A percentile compares a stretch with the other conserved stretches of the same genome.
Conservation (phyloP, 2,888 invertebrate species). For the Trichacis sp. region DNA sequence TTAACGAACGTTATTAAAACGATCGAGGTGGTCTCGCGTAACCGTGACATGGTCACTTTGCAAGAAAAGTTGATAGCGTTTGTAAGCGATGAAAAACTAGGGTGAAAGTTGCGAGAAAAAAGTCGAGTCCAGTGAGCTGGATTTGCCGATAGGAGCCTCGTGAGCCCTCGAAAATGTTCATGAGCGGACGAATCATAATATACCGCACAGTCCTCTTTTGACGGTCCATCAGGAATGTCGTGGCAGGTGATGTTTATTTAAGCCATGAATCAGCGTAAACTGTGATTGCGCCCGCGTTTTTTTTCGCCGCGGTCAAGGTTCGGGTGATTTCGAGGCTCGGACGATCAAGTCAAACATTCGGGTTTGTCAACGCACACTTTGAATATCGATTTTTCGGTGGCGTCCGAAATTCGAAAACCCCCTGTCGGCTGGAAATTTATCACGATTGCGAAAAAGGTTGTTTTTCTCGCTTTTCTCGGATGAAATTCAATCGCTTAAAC, state of each 20-base stretch:
- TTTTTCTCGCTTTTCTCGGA: no score
- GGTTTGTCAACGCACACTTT: slow-evolving; percentile 35
- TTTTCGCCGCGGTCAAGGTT: slow-evolving; percentile 27
- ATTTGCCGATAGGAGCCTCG: slow-evolving; percentile 42
- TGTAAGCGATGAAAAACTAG: slow-evolving; percentile 14
- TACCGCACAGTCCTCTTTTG: slow-evolving; percentile 50
- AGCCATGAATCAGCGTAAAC: slow-evolving; percentile 62
- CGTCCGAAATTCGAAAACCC: no score
- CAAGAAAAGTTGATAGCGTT: slow-evolving; percentile 1
- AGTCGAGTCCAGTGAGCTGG: slow-evolving; percentile 27
- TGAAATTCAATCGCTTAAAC: no score
- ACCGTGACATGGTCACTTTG: neutral
- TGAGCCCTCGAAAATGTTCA: slow-evolving; percentile 45
- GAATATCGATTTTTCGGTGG: neutral
- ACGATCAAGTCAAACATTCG: no score
- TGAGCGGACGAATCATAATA: slow-evolving; percentile 50
- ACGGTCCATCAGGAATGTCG: slow-evolving; percentile 50
- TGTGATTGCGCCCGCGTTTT: slow-evolving; percentile 55
- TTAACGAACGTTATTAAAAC: no score
- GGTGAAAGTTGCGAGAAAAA: slow-evolving; percentile 8
- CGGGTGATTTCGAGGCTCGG: neutral
- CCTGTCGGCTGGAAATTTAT: neutral
- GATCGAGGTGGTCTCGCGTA: no score
- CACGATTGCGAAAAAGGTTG: no score
- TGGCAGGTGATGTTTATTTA: slow-evolving; percentile 57